These are phyloP conservation scores for Formica exsecta DNA, from an alignment of 1,140 invertebrate species.

Conservation along the genomic window DNA sequence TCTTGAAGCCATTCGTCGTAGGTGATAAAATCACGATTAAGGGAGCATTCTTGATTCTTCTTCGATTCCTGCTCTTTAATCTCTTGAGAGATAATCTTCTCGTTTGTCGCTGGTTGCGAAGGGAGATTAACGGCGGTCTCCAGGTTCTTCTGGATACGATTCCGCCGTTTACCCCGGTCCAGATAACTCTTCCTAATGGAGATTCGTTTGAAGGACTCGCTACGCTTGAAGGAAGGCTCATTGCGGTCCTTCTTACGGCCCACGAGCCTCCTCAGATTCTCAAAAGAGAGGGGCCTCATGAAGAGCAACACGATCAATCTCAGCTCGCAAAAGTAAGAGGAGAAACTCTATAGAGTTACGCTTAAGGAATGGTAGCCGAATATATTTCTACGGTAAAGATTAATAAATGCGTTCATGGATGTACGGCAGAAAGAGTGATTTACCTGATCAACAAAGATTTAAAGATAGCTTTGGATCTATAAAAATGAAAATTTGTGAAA, in stretches of 20 bases:
- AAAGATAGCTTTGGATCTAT: neutral
- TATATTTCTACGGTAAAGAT: neutral
- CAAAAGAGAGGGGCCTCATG: constrained; percentile 91
- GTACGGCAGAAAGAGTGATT: neutral
- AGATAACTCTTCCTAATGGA: constrained; percentile 90
- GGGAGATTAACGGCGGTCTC: constrained; percentile 65
- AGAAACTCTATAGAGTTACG: constrained; percentile 32
- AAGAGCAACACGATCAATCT: constrained; percentile 46
- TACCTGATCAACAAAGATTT: neutral
- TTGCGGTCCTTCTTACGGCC: constrained; percentile 89
- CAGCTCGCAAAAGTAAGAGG: constrained; percentile 40
- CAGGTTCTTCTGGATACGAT: constrained; percentile 83
- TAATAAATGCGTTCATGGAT: neutral
- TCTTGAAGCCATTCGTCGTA: constrained; percentile 87
- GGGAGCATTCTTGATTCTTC: constrained; percentile 56
- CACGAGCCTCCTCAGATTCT: constrained; percentile 90
- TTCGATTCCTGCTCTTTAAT: constrained; percentile 58
- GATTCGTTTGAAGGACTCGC: constrained; percentile 92
- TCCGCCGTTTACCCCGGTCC: constrained; percentile 88
- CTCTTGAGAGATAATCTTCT: constrained; percentile 43
- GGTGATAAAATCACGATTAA: constrained; percentile 81
- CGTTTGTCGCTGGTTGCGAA: neutral
- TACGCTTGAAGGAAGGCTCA: constrained; percentile 91
- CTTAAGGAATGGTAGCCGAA: constrained; percentile 4
- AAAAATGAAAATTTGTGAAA: constrained; percentile 5